phyloP scores from a whole-genome alignment of 2,888 invertebrate genomes.

The Microctonus aethiopoides region DNA sequence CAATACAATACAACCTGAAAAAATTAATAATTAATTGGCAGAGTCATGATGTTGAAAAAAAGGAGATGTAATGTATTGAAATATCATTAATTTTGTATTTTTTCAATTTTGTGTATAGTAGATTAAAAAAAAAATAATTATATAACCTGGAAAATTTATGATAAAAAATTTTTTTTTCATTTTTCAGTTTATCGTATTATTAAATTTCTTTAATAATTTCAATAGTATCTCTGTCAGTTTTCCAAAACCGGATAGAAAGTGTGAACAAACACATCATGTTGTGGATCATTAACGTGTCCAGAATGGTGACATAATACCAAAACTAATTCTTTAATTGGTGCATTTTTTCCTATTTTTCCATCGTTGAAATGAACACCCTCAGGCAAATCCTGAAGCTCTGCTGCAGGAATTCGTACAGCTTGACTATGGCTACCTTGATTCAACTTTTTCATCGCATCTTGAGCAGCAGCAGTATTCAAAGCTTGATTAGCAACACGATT shows the following conservation, averaged over 20 bases:
- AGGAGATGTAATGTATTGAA: background rate
- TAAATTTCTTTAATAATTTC: constrained; percentile 31
- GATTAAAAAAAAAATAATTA: constrained; percentile 19
- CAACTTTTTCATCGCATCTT: constrained; percentile 40
- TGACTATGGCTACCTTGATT: constrained; percentile 36
- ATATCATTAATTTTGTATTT: background rate
- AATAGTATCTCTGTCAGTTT: background rate
- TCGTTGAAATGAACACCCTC: constrained; percentile 37
- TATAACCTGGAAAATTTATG: constrained; percentile 13
- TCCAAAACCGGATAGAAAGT: constrained; percentile 50
- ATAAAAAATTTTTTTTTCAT: background rate
- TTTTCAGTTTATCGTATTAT: no score
- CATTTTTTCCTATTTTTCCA: constrained; percentile 18
- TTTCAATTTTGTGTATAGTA: background rate
- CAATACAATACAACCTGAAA: constrained; percentile 33
- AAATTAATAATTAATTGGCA: constrained; percentile 42
- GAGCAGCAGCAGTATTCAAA: constrained; percentile 29
- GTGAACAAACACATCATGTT: constrained; percentile 51
- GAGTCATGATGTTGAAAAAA: constrained; percentile 7
- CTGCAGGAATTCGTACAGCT: constrained; percentile 7
- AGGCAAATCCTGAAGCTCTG: constrained; percentile 33
- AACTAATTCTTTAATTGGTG: constrained; percentile 35
- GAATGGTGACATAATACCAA: constrained; percentile 50
- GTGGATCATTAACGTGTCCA: constrained; percentile 20
- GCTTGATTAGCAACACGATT: constrained; percentile 45